Evolutionary conservation across 1,140 invertebrate species (phyloP).

Genomic region (Tachypleus tridentatus): DNA sequence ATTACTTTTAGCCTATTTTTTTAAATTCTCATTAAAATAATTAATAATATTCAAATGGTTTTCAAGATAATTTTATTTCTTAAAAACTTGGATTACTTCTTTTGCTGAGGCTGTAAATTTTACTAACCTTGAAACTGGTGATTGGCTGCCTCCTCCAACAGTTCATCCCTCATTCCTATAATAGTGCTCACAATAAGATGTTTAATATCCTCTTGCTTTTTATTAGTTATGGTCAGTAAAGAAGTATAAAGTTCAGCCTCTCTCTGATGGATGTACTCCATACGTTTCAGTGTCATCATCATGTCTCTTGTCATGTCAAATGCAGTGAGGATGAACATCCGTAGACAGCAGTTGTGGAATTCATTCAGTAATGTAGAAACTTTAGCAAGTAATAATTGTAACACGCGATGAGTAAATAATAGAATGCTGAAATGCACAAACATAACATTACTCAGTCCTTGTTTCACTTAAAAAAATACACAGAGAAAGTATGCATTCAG

Average conservation of each 20-base stretch:
- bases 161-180: slow-evolving; percentile 51
- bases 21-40: no score
- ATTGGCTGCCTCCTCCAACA: slow-evolving; percentile 46
- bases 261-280: slow-evolving; percentile 64
- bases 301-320: slow-evolving; percentile 82
- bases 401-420: no score
- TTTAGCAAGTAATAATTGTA: slow-evolving; percentile 5
- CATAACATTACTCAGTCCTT: no score
- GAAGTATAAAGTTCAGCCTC: slow-evolving; percentile 63
- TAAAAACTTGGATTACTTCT: no score
- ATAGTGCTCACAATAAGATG: slow-evolving; percentile 61
- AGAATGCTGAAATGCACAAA: no score
- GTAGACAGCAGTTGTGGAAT: slow-evolving; percentile 56
- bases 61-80: no score
- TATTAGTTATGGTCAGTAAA: slow-evolving; percentile 54
- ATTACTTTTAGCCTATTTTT: no score
- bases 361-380: slow-evolving; percentile 39
- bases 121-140: slow-evolving; percentile 44
- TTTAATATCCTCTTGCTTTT: slow-evolving; percentile 65
- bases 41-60: no score
- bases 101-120: no score
- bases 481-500: no score
- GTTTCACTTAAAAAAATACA: no score
- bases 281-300: slow-evolving; percentile 68
- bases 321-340: slow-evolving; percentile 69